A percentile compares a stretch with the other conserved stretches of the same genome.
These are phyloP conservation scores for Phania funesta DNA, from an alignment of 2,888 invertebrate species.

Conservation along the genomic window DNA sequence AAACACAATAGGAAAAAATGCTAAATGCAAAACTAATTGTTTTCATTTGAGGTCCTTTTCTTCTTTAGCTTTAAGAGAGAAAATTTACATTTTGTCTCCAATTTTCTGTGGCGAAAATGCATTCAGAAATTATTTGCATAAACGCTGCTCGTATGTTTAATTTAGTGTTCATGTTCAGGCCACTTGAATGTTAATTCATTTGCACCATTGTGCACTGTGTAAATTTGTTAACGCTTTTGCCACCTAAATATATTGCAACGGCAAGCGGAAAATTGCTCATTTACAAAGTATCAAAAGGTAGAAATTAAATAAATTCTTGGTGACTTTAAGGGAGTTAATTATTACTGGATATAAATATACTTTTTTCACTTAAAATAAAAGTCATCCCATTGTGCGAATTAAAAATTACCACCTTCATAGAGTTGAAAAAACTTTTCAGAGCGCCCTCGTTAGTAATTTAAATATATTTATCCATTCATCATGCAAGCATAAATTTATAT, in stretches of 20 bases:
- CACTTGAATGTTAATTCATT: slow-evolving; percentile 51
- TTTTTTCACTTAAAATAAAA: too few relatives aligned
- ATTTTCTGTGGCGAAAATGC: slow-evolving; percentile 34
- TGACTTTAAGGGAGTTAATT: too few relatives aligned
- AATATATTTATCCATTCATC: slow-evolving; percentile 23
- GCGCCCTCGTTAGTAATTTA: neutral
- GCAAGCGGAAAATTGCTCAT: neutral
- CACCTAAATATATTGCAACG: neutral
- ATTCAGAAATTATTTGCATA: slow-evolving; percentile 57
- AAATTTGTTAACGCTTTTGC: neutral
- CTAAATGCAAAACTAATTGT: slow-evolving; percentile 77
- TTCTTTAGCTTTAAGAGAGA: slow-evolving; percentile 19
- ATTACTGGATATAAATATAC: too few relatives aligned
- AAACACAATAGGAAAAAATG: neutral
- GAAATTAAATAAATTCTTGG: too few relatives aligned
- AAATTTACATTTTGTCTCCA: slow-evolving; percentile 49
- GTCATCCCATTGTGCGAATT: too few relatives aligned
- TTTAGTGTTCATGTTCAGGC: slow-evolving; percentile 31
- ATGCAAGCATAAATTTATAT: slow-evolving; percentile 18
- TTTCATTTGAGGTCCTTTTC: too few relatives aligned
- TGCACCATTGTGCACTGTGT: slow-evolving; percentile 2
- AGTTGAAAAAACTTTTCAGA: neutral
- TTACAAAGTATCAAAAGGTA: neutral
- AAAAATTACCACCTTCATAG: neutral
- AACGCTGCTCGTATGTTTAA: slow-evolving; percentile 55